Percentiles rank a stretch among this genome's conserved stretches.
Conservation (phyloP, 30 jellyfish, hydroid and myxozoan species). For the Clytia hemisphaerica region DNA sequence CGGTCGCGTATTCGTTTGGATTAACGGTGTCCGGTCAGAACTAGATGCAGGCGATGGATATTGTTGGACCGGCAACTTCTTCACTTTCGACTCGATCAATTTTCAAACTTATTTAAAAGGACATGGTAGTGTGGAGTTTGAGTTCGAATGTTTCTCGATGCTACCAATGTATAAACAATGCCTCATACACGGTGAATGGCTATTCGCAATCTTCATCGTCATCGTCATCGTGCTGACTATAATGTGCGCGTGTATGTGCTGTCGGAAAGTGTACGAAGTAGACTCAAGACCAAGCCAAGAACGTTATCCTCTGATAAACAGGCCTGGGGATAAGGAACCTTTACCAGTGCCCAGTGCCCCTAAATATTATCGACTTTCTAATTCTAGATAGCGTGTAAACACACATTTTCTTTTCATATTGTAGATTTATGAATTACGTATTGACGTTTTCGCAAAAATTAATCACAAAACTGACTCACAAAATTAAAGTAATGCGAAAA, state of each 20-base stretch:
- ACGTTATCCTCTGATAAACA: conserved; percentile 56
- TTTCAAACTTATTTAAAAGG: conserved; percentile 87
- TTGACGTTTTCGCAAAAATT: too few species aligned
- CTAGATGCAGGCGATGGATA: conserved; percentile 86
- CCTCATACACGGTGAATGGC: conserved; percentile 95
- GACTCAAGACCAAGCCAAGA: conserved; percentile 84
- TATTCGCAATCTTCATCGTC: conserved; percentile 67
- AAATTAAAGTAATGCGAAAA: too few species aligned
- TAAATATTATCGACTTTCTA: conserved; percentile 36
- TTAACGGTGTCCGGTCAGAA: conserved; percentile 82
- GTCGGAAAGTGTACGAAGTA: conserved; percentile 88
- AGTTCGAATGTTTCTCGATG: conserved; percentile 82
- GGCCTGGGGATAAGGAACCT: conserved; percentile 56
- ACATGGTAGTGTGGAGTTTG: conserved; percentile 98
- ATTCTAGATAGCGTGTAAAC: too few species aligned
- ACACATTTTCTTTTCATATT: too few species aligned
- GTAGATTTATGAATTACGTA: too few species aligned
- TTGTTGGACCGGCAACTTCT: conserved; percentile 93
- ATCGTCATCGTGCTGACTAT: conserved; percentile 60
- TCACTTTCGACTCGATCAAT: conserved; percentile 72
- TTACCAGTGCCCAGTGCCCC: conserved; percentile 73
- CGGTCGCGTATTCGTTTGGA: conserved; percentile 80
- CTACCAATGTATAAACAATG: conserved; percentile 98
- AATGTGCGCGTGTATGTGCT: conserved; percentile 90
- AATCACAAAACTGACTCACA: too few species aligned